Evolutionary conservation across 2,797 vertebrate genomes (phyloP).

Genomic region (Morelia viridis): DNA sequence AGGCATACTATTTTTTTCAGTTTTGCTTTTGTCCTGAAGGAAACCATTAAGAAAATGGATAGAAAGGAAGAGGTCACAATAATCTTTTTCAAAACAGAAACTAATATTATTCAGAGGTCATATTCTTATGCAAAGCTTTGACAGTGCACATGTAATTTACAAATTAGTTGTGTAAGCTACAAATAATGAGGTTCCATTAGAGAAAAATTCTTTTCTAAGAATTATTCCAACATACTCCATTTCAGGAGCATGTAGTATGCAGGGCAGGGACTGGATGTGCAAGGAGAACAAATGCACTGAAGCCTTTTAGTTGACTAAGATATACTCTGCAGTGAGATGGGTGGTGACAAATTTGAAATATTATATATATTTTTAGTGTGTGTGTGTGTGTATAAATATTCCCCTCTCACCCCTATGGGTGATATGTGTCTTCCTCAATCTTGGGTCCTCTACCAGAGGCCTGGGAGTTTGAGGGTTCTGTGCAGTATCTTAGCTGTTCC

Average conservation of each 20-base stretch:
- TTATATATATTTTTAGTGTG: too few species aligned
- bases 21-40: constrained; percentile 60
- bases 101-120: constrained; percentile 60
- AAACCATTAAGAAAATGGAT: constrained; percentile 69
- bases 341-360: too few species aligned
- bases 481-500: too few species aligned
- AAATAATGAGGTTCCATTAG: not conserved
- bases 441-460: too few species aligned
- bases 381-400: too few species aligned
- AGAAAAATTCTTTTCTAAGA: not conserved
- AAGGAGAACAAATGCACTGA: not conserved
- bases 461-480: too few species aligned
- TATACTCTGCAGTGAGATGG: too few species aligned
- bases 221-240: fast-evolving
- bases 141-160: not conserved
- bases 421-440: too few species aligned
- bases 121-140: constrained; percentile 43
- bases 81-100: constrained; percentile 51
- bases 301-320: not conserved
- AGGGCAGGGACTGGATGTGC: not conserved
- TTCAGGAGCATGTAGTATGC: constrained; percentile 8
- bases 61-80: constrained; percentile 47
- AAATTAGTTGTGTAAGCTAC: not conserved
- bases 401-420: too few species aligned
- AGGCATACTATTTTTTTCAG: constrained; percentile 59